Conservation (phyloP, 1,140 invertebrate genomes). For the Drosophila azteca region DNA sequence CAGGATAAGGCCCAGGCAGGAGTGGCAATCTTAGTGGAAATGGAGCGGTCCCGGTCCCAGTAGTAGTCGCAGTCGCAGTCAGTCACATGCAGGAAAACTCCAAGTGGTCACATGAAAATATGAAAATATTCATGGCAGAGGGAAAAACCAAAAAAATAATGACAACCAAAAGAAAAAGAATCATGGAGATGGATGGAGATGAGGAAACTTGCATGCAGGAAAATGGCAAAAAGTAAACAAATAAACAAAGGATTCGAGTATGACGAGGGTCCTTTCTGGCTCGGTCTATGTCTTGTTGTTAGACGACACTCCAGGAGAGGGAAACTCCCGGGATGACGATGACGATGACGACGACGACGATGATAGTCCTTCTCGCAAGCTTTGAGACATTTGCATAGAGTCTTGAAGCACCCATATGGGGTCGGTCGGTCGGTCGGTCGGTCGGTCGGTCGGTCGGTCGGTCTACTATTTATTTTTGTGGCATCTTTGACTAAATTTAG, state of each 20-base stretch:
- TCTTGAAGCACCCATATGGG: constrained; percentile 12
- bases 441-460: constrained; percentile 9
- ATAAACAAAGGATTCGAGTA: constrained; percentile 55
- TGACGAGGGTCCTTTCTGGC: constrained; percentile 11
- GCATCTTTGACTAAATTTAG: constrained; percentile 70
- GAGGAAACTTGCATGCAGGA: constrained; percentile 45
- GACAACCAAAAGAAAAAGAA: constrained; percentile 28
- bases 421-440: background rate
- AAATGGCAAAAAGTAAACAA: constrained; percentile 79
- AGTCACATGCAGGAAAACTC: constrained; percentile 39
- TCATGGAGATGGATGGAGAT: constrained; percentile 10
- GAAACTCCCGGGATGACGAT: constrained; percentile 40
- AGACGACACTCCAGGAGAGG: constrained; percentile 2
- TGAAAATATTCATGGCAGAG: constrained; percentile 73
- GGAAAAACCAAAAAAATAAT: constrained; percentile 41
- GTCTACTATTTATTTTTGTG: constrained; percentile 22
- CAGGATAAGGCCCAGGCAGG: constrained; percentile 49
- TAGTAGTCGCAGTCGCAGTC: constrained; percentile 14
- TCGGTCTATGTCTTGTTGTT: background rate
- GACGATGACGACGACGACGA: constrained; percentile 7
- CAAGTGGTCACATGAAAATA: constrained; percentile 63
- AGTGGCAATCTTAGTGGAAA: constrained; percentile 9
- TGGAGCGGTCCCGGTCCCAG: background rate
- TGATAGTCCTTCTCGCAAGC: constrained; percentile 30
- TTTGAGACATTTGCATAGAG: constrained; percentile 51